Evolutionary conservation across 2,888 invertebrate genomes (phyloP).

Genomic region (Mimumesa dahlbomi): DNA sequence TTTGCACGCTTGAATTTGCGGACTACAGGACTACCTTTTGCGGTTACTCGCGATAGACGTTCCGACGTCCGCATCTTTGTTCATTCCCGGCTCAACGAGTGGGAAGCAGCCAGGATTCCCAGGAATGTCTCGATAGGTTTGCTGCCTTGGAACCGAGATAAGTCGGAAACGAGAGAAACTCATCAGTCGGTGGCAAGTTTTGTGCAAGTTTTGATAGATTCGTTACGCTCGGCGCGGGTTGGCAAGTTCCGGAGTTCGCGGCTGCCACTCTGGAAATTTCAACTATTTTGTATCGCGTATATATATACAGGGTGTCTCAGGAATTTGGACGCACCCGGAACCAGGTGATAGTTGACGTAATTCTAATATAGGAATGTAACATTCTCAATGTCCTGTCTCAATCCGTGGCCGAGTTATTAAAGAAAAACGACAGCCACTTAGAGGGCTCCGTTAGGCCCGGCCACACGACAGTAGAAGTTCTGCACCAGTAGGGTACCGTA

Average conservation of each 20-base stretch:
- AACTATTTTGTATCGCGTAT: not conserved
- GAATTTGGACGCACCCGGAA: no score
- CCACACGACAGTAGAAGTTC: no score
- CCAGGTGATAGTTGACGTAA: no score
- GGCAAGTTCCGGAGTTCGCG: not conserved
- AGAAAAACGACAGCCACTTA: no score
- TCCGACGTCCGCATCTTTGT: conserved; percentile 34
- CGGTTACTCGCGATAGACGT: conserved; percentile 32
- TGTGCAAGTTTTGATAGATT: conserved; percentile 26
- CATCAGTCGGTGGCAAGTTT: conserved; percentile 24
- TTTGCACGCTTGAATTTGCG: conserved; percentile 37
- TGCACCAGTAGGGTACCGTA: no score
- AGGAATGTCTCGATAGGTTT: conserved; percentile 22
- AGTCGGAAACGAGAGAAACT: conserved; percentile 22
- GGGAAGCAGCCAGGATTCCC: conserved; percentile 26
- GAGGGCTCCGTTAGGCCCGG: no score
- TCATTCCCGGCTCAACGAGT: conserved; percentile 9
- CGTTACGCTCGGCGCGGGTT: not conserved
- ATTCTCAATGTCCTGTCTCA: no score
- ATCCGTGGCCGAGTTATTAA: no score
- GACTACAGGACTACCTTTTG: conserved; percentile 30
- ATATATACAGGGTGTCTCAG: no score
- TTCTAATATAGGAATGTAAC: no score
- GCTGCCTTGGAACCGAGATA: not conserved
- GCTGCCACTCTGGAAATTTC: not conserved